These are phyloP conservation scores for Amphiprion clarkii DNA, from an alignment of 2,797 vertebrate species.

Conservation along the genomic window DNA sequence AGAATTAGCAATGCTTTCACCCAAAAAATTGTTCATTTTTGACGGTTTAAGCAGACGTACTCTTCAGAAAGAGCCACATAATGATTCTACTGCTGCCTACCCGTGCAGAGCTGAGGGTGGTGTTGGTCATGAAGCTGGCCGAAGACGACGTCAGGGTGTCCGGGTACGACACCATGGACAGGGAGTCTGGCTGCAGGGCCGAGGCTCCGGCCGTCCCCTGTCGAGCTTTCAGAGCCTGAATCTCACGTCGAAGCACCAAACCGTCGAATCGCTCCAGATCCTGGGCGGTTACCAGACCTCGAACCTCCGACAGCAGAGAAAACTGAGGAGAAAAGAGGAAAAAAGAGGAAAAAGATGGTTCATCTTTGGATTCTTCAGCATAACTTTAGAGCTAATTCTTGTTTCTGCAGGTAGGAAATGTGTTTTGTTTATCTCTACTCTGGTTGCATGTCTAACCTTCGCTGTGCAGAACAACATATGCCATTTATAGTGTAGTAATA, in stretches of 20 bases:
- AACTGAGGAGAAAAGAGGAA: slow-evolving; percentile 85
- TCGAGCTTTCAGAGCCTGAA: slow-evolving; percentile 94
- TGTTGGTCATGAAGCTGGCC: slow-evolving; percentile 95
- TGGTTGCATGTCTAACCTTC: too few relatives aligned
- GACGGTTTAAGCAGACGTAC: neutral
- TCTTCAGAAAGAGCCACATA: neutral
- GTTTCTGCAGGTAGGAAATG: neutral
- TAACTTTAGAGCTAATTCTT: neutral
- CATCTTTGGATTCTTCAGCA: neutral
- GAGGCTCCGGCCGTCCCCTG: slow-evolving; percentile 81
- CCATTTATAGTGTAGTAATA: too few relatives aligned
- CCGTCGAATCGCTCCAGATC: slow-evolving; percentile 95
- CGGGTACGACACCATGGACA: slow-evolving; percentile 92
- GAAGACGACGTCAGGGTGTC: slow-evolving; percentile 92
- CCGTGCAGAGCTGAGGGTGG: slow-evolving; percentile 96
- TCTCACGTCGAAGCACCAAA: slow-evolving; percentile 93
- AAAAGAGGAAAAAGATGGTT: neutral
- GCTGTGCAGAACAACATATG: too few relatives aligned
- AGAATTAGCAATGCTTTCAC: neutral
- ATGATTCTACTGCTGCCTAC: slow-evolving; percentile 77
- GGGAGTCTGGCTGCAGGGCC: slow-evolving; percentile 82
- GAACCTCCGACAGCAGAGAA: slow-evolving; percentile 94
- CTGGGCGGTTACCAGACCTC: slow-evolving; percentile 90
- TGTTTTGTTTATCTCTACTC: neutral
- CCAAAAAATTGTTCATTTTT: too few relatives aligned